Evolutionary conservation across 2,797 vertebrate genomes (phyloP), one percentile per base, ranked within the genome.

Genomic region (Miichthys miiuy): DNA sequence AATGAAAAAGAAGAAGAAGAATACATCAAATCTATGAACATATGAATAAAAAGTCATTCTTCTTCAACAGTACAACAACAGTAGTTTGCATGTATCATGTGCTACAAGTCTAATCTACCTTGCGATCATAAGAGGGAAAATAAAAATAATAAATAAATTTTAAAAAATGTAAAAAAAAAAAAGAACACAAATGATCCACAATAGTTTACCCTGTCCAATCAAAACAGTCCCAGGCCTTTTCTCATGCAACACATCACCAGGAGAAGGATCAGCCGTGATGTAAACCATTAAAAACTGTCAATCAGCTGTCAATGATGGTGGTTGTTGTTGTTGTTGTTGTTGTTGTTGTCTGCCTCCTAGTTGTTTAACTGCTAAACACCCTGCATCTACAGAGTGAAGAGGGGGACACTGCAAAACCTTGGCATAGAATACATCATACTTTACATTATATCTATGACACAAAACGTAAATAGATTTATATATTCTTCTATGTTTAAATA

Each of bases 391-490:
- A 91, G 90, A 89, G 90, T 93, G 85, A 93, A 89, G 90, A 87
- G 87, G 89, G 91, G 89, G 83, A 88, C 91, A 94, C 91, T 93
- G 93, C 91, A 91, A 92, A 94, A 94, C 92, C 93, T 94, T 95
- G 93, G 93, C 92, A 94, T 94, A 94, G 93, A 93, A 91, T 93
- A 94, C 93, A 92, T 92, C 85, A 87, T 93, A 92, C 90, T 94
- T 94, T 93, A 94, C 93, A 94, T 92, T 91, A 94, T 94, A 94
- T 92, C 92, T 92, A 94, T 95, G 90, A 93, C 93, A 94, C 93
- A 93, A 94, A 94, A 94, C 90, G 89, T 94, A 95, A 94, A 95
- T 94, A 95, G 92, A 94, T 93, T 93, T 93, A 95, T 93, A 94
- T 95, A 93, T 89, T 93, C 89, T 93, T 87, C 92, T 94, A 93